Evolutionary conservation across 2,797 vertebrate species (phyloP), one percentile per base, ranked within the genome.

Genomic region (Merluccius polli): DNA sequence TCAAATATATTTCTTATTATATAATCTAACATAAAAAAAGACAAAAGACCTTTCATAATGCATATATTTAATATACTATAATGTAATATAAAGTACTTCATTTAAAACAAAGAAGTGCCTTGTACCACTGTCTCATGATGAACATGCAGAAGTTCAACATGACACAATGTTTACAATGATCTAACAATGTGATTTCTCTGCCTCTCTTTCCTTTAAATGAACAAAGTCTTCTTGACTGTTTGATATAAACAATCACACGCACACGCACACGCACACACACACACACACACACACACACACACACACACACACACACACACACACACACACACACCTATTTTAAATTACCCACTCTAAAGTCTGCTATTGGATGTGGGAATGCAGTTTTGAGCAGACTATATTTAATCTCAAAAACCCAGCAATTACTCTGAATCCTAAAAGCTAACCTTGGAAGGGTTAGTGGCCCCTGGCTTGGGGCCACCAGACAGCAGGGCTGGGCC

Each of bases 341-440:
- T 15, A 4, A 21, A 48, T 18, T 6, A 48, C 15, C 44, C 44
- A 48, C 16, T 48, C 44, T 7, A 3, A 83, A 81, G 65, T 87
- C 78, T 89, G 85, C 82, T 86, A 86, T 83, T 63, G 36, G 38
- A 71, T 83, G 84, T 82, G 79, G 81, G 84, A 86, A 81, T 52
- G 48, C 48, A n/a, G 21, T 59, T 59, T n/a, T 5, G 21, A 59
- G 48, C 48, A n/a, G 36, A 38, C 48, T 59, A 59, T 59, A 81
- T 83, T 85, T 72, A 82, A 82, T 83, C 74, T 0, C 48, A 59
- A n/a, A 59, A 85, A 87, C 29, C 79, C 71, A 75, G 65, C 79
- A 89, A 89, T 91, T 90, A 85, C 73, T 75, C 75, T 29, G 73
- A 84, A 89, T 86, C 81, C 88, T 89, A 83, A 85, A 87, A 85